Conservation (phyloP, 1,140 invertebrate species). For the Acromyrmex heyeri region DNA sequence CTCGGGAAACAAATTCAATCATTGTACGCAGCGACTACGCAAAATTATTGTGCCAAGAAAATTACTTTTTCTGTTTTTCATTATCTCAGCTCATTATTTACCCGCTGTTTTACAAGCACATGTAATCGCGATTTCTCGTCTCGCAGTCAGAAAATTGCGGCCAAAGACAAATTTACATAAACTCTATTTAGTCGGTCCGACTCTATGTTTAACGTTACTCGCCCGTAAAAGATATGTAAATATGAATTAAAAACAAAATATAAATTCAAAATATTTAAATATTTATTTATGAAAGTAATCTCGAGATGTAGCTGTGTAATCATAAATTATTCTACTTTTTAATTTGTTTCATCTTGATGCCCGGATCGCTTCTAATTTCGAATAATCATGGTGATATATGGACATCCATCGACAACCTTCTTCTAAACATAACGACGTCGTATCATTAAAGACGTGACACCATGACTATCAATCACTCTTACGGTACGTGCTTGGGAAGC, state of each 20-base stretch:
- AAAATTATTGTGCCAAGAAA: slow-evolving; percentile 5
- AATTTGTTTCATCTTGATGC: neutral
- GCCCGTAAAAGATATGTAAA: neutral
- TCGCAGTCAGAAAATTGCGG: neutral
- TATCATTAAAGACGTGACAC: slow-evolving; percentile 10
- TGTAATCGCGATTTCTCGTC: slow-evolving; percentile 47
- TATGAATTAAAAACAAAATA: neutral
- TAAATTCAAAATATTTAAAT: slow-evolving; percentile 17
- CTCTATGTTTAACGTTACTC: neutral
- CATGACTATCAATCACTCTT: slow-evolving; percentile 64
- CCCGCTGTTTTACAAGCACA: slow-evolving; percentile 17
- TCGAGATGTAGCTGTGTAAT: neutral
- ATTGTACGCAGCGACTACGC: neutral
- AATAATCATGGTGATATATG: neutral
- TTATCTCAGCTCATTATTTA: slow-evolving; percentile 65
- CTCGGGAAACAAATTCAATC: neutral
- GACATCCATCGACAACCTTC: neutral
- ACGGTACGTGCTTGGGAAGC: slow-evolving; percentile 33
- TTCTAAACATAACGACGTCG: slow-evolving; percentile 29
- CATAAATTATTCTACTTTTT: neutral
- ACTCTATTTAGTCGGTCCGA: slow-evolving; percentile 1
- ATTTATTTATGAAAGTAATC: neutral
- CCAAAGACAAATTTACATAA: slow-evolving; percentile 21
- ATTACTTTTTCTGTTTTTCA: slow-evolving; percentile 20
- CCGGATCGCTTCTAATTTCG: neutral